Evolutionary conservation across 2,888 invertebrate genomes (phyloP), one percentile per base, ranked within the genome.

Genomic region (Myopa testacea): DNA sequence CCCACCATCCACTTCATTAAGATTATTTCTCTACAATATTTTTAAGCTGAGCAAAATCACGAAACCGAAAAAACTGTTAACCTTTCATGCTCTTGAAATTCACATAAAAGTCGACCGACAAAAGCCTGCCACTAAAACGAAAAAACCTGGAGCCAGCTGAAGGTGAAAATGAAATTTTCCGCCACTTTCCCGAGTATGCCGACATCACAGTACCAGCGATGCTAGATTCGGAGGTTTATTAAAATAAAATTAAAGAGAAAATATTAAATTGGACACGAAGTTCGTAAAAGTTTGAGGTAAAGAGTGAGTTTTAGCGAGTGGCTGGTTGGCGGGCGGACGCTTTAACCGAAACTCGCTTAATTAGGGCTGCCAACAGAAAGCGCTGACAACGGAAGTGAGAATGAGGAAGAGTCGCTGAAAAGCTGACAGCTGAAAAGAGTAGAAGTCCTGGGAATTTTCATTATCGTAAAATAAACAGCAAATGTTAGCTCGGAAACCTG

Each of bases 161-260:
- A 62, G 62, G 34, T 62, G 62, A 62, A 62, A 62, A 62, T 62
- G 62, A 62, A 62, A 62, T 62, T 62, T 19, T 62, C n/a, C n/a
- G n/a, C 19, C 1, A 58, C 58, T 58, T 58, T 58, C 58, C 19
- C 58, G 16, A 58, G 19, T 19, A n/a, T 58, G 58, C 58, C 58
- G 58, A 2, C 26, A 26, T 45, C 45, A 45, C 2, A 6, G 45
- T 0, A 45, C 45, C 7, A 45, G 4, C 45, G 45, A 45, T 8
- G 40, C 40, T 40, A n/a, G 40, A 4, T 45, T 45, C 45, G 6
- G 26, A 8, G 45, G 6, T 45, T 45, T 10, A 45, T 45, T 45
- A 8, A 8, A 45, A 45, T 1, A 45, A 45, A 8, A 45, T 6
- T 45, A 45, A 45, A 45, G 45, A 10, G 45, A 45, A 45, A 45